Percentiles rank a stretch among this genome's conserved stretches.
These are phyloP conservation scores for Macrosteles quadrilineatus DNA, from an alignment of 1,140 invertebrate genomes.

Conservation along the genomic window DNA sequence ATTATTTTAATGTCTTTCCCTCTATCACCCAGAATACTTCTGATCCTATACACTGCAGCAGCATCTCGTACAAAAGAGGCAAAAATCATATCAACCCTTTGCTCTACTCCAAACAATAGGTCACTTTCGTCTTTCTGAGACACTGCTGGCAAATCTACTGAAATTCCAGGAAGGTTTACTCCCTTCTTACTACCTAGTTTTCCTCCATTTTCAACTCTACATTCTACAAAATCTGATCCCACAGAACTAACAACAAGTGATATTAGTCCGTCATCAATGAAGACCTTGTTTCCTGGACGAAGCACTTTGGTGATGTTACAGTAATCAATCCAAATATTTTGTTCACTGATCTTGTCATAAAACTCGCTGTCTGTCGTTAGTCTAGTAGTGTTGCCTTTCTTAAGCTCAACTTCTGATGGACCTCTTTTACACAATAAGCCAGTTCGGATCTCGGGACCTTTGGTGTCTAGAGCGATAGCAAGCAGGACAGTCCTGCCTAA, in stretches of 20 bases:
- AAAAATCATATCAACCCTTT: conserved; percentile 97
- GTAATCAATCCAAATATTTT: conserved; percentile 83
- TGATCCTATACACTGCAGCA: conserved; percentile 84
- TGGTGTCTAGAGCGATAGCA: too few relatives aligned
- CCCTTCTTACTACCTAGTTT: too few relatives aligned
- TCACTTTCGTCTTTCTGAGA: conserved; percentile 98
- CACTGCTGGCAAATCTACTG: conserved; percentile 96
- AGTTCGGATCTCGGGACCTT: too few relatives aligned
- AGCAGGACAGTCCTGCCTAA: too few relatives aligned
- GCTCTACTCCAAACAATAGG: conserved; percentile 91
- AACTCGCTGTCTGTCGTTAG: conserved; percentile 84
- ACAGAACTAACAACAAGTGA: conserved; percentile 79
- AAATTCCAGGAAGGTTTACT: conserved; percentile 92
- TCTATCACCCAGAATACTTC: conserved; percentile 82
- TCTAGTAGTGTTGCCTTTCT: conserved; percentile 82
- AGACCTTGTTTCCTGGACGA: conserved; percentile 82
- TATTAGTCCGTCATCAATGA: conserved; percentile 97
- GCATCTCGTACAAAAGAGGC: conserved; percentile 98
- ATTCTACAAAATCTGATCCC: too few relatives aligned
- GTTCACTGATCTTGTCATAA: conserved; percentile 78
- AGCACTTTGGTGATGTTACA: conserved; percentile 96
- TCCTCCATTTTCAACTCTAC: too few relatives aligned
- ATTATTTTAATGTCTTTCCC: conserved; percentile 95
- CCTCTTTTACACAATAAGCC: too few relatives aligned
- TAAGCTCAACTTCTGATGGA: conserved; percentile 88